Evolutionary conservation across 2,797 vertebrate species (phyloP), one percentile per base, ranked within the genome.

Genomic region (Lophius americanus): DNA sequence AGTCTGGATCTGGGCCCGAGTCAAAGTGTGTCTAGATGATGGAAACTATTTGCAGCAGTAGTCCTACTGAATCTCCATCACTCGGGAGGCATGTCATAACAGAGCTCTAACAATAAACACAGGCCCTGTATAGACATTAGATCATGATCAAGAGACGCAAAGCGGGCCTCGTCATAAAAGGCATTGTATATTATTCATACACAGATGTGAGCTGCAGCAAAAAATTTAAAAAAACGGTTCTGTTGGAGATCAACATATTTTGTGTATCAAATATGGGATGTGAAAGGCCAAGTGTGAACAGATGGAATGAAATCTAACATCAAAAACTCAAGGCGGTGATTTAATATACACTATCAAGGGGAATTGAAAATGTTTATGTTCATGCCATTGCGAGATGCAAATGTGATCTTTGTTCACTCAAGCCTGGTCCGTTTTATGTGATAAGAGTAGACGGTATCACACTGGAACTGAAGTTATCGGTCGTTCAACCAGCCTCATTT

Each of bases 11-110:
- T 39, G 6, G 0, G 41, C 53, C 38, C 0, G 42, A 78, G 56
- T 68, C 53, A 44, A 58, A n/a, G 11, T 0, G 38, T 36, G 55
- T 54, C 63, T 50, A 48, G 58, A 72, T 12, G 76, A 75, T 57
- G 85, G 82, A 89, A 90, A 88, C 56, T 76, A 81, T 85, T 85
- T 75, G 53, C 68, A 78, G 77, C 11, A 48, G 38, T 65, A 39
- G 62, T 65, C 75, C 65, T 77, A 77, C 71, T 79, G 81, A 70
- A 74, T 68, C 46, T 42, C 73, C 55, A 73, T 89, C 73, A 56
- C 2, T 86, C 76, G 57, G 9, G 4, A 13, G 37, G 58, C 58
- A 76, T 7, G 72, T 78, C 83, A 70, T 78, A 83, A 81, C 81
- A 87, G 52, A 55, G 37, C 35, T 61, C 60, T 32, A 42, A 82